phyloP scores from a whole-genome alignment of 2,113 vertebrate genomes.

The Hirundichthys speculiger region DNA sequence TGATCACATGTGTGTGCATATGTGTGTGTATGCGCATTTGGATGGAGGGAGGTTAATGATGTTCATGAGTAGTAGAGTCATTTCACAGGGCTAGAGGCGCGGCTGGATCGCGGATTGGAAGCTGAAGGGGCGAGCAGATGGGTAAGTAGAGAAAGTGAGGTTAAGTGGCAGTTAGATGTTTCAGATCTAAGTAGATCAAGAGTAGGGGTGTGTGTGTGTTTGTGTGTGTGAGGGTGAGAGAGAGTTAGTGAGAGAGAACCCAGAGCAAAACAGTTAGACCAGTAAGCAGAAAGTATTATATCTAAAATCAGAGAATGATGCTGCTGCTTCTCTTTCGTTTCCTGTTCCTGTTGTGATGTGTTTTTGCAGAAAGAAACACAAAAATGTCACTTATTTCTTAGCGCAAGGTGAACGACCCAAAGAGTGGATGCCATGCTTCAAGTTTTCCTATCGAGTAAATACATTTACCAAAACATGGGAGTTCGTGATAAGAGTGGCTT shows the following conservation, averaged over 20 bases:
- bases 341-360: neutral
- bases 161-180: conserved; percentile 84
- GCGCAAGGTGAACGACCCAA: neutral
- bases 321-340: neutral
- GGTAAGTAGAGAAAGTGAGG: conserved; percentile 83
- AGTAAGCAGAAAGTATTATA: conserved; percentile 9
- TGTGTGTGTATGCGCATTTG: conserved; percentile 36
- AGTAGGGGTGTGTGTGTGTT: conserved; percentile 41
- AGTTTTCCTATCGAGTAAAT: too few species aligned
- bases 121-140: conserved; percentile 71
- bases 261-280: conserved; percentile 40
- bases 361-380: neutral
- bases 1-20: conserved; percentile 61
- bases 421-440: neutral
- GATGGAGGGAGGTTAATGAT: conserved; percentile 64
- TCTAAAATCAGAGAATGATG: conserved; percentile 16
- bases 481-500: too few species aligned
- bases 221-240: conserved; percentile 13
- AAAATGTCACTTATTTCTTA: neutral
- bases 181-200: conserved; percentile 80
- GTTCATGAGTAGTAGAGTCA: conserved; percentile 72
- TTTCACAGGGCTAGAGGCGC: conserved; percentile 63
- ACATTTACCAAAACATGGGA: too few species aligned
- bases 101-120: conserved; percentile 71
- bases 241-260: conserved; percentile 22